Evolutionary conservation across 2,888 invertebrate genomes (phyloP), one percentile per base, ranked within the genome.

Genomic region (Podabrus alpinus): DNA sequence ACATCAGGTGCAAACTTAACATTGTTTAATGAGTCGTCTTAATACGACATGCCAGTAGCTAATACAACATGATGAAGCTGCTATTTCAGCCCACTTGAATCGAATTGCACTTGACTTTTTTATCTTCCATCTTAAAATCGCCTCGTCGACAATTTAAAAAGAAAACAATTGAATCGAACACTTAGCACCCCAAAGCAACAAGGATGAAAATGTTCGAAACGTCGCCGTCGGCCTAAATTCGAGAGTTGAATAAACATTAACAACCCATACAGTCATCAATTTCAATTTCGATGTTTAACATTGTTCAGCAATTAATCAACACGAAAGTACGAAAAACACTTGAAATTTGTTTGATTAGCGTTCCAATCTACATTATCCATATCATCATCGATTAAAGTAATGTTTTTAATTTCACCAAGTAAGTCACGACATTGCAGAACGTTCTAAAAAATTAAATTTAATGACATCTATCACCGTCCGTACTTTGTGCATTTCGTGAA

Each of bases 1-100:
- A 66, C 67, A 71, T 74, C 74, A 74, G 71, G 74, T 74, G 74
- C 66, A 74, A 74, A 74, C 25, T 69, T 64, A 61, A 66, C 17
- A 74, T 71, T 67, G 71, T 61, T 68, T 71, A 73, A 73, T 69
- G 69, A 66, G 64, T 69, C 45, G 69, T 73, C 29, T 73, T 59
- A 73, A 64, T 21, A 61, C 59, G 71, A 71, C 71, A 71, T 15
- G 45, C 45, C 45, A 45, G 45, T n/a, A 45, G 45, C 45, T 45
- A 45, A 45, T 45, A 45, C 45, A 45, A 45, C 45, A 45, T 45
- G 45, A 45, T 45, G 45, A 45, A 45, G 45, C 13, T 45, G 45
- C 45, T 45, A 45, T 45, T 45, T 45, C 45, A 45, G n/a, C 45
- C 45, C 45, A 45, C 45, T 45, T n/a, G 45, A 45, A 45, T 45